Percentiles rank a stretch among this genome's conserved stretches.
Conservation (phyloP, 2,888 invertebrate genomes). For the Meloe dianella region DNA sequence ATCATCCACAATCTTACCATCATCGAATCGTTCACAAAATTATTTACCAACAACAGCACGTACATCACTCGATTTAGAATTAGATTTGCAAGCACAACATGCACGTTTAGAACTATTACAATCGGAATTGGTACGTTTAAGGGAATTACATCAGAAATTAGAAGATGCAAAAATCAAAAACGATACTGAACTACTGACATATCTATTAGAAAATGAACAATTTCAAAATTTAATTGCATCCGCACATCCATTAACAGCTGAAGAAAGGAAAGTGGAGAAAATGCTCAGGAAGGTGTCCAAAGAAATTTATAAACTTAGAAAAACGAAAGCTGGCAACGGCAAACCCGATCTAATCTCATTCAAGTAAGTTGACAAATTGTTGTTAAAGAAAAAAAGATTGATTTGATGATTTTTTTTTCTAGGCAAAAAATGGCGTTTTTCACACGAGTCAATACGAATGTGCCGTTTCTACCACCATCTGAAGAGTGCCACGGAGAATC, state of each 20-base stretch:
- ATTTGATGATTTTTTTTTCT: constrained; percentile 55
- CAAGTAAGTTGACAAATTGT: constrained; percentile 68
- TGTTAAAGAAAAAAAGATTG: constrained; percentile 13
- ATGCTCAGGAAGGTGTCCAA: constrained; percentile 86
- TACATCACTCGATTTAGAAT: constrained; percentile 89
- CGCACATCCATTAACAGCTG: constrained; percentile 65
- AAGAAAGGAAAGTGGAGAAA: constrained; percentile 76
- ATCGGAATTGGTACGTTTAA: constrained; percentile 81
- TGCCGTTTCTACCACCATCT: constrained; percentile 73
- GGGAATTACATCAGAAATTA: constrained; percentile 79
- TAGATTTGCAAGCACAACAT: constrained; percentile 92
- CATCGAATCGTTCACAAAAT: constrained; percentile 61
- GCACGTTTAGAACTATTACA: constrained; percentile 81
- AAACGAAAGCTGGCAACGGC: constrained; percentile 84
- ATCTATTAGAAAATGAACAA: constrained; percentile 87
- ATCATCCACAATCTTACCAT: constrained; percentile 62
- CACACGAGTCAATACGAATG: constrained; percentile 78
- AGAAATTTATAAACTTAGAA: constrained; percentile 89
- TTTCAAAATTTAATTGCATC: constrained; percentile 75
- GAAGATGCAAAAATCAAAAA: constrained; percentile 85
- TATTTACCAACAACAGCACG: constrained; percentile 67
- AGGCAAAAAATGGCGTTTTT: constrained; percentile 98
- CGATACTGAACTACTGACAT: constrained; percentile 81
- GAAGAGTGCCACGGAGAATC: constrained; percentile 63
- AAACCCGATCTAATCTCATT: constrained; percentile 92